Evolutionary conservation across 2,888 invertebrate genomes (phyloP), one percentile per base, ranked within the genome.

Genomic region (Chelonus formosanus): DNA sequence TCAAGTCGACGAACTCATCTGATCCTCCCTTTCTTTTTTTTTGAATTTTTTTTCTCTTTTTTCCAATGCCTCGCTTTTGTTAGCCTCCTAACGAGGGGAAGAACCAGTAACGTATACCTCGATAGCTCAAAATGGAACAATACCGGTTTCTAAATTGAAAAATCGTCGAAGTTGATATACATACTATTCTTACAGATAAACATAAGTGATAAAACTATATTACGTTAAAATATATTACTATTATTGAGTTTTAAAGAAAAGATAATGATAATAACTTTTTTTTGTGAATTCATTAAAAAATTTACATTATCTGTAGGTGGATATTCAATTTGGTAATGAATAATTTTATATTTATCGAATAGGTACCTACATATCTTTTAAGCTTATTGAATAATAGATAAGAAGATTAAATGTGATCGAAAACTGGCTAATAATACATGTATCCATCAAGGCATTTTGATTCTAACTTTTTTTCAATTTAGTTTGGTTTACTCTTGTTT

Each of bases 311-410:
- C 2, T 20, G 20, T 20, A 20, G 20, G 20, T 2, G 20, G 20
- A 20, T 20, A 1, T 20, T 20, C 20, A 20, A 20, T 20, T 20
- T 20, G 20, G 20, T 20, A 20, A 20, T 20, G 20, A 20, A 20
- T 20, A 20, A 20, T 20, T 20, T 20, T 20, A 20, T 20, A 20
- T 20, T 20, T 20, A 20, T 20, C 20, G 20, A 20, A 71, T 70
- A 69, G 69, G 70, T 71, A 60, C 67, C 62, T 66, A 67, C 65
- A 62, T 66, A 68, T 58, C 43, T 36, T 43, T 66, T 70, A 68
- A 71, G 70, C 72, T 63, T 69, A 73, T 73, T 73, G 70, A 69
- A 69, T 65, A 61, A 52, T 47, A 61, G 71, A 73, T 73, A 73
- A 73, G 72, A 71, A 70, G 72, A 73, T 73, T 71, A 73, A 69